Conservation (phyloP, 2,113 vertebrate species). For the Antidorcas marsupialis region DNA sequence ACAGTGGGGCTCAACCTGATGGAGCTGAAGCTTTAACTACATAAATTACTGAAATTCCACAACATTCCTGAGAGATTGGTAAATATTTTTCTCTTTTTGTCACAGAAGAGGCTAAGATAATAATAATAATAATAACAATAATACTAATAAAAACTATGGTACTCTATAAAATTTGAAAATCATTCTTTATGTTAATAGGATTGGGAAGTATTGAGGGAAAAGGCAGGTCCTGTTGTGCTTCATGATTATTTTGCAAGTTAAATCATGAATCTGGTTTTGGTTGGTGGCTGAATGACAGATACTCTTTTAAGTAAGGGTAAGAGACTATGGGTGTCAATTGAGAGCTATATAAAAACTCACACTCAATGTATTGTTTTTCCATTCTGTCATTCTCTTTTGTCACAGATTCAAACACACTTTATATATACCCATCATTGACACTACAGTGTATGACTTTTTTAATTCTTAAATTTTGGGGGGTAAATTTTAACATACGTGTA, state of each 20-base stretch:
- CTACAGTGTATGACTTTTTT: neutral
- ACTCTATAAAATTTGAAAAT: neutral
- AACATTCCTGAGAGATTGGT: neutral
- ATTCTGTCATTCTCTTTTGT: neutral
- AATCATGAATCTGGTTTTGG: neutral
- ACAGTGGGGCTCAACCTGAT: neutral
- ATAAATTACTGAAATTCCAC: neutral
- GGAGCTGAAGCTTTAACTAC: neutral
- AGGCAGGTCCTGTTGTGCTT: neutral
- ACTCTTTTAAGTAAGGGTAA: neutral
- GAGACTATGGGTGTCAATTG: neutral
- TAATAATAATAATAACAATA: neutral
- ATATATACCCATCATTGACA: neutral
- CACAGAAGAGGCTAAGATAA: neutral
- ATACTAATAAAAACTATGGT: neutral
- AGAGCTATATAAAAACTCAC: neutral
- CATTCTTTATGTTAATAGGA: neutral
- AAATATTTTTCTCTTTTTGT: slow-evolving; percentile 30
- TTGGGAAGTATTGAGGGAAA: neutral
- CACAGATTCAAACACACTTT: neutral
- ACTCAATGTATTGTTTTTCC: neutral
- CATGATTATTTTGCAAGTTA: neutral
- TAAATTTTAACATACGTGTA: neutral
- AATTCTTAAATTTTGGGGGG: neutral
- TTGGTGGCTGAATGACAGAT: neutral